Base-by-base conservation (phyloP, 2,888 invertebrate species). In the Melanchra persicariae region DNA sequence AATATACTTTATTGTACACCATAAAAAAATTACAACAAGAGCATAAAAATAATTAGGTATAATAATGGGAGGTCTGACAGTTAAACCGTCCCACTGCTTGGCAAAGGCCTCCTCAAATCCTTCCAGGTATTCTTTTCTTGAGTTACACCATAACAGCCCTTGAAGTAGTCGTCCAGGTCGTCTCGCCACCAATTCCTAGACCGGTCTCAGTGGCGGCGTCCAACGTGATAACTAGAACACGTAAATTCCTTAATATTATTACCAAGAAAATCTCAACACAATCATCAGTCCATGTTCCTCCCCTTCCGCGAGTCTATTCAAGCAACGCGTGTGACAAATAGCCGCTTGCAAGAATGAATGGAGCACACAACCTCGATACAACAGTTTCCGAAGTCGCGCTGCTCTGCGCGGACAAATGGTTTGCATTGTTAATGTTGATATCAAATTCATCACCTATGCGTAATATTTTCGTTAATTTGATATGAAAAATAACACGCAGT, bases 251-350 rank as follows among this genome's bases (percentile, higher is more conserved):
- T 59, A 59, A 66, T 43, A 19, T 22, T 19, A 54, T 45, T 60
- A 19, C n/a, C 47, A 40, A 57, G 55, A 43, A 74, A 65, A 71
- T 52, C 34, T 51, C 37, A n/a, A n/a, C 51, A 34, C 51, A 57
- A 66, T 78, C 24, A 71, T 49, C 57, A 49, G n/a, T 19, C 26
- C 2, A 30, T 30, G n/a, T n/a, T n/a, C n/a, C n/a, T 24, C 7
- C 5, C n/a, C 24, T 19, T 34, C 26, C 43, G 22, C 12, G 5
- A 7, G 22, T 34, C 59, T 26, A 9, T 62, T 63, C 69, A 76
- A 45, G 45, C 37, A 47, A n/a, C 49, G 49, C 68, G 9, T 74
- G 76, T 79, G 76, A 82, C 77, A 85, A 85, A 85, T 85, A 55
- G 70, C 61, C 57, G 70, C 60, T 74, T 57, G 58, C 72, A 73